Conservation (phyloP, 2,113 vertebrate species). For the Felis catus region F.catus_Fca126_mat1.0 CM031412.1:64833001-64833500, state of each 20-base stretch:
- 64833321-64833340: constrained; percentile 1
- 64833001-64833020: neutral
- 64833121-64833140: neutral
- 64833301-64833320: neutral
- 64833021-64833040: neutral
- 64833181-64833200: constrained; percentile 35
- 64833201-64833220: neutral
- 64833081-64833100: neutral
- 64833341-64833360: neutral
- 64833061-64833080: neutral
- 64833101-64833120: neutral
- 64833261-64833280: neutral
- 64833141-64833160: neutral
- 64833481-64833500: constrained; percentile 38
- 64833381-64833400: neutral
- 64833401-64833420: neutral
- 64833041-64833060: neutral
- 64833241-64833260: constrained; percentile 1
- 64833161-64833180: constrained; percentile 38
- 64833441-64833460: neutral
- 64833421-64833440: constrained; percentile 3
- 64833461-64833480: constrained; percentile 24
- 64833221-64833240: constrained; percentile 47
- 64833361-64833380: neutral
- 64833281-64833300: neutral